Conservation (phyloP, 2,113 vertebrate genomes). For the Fregetta grallaria region DNA sequence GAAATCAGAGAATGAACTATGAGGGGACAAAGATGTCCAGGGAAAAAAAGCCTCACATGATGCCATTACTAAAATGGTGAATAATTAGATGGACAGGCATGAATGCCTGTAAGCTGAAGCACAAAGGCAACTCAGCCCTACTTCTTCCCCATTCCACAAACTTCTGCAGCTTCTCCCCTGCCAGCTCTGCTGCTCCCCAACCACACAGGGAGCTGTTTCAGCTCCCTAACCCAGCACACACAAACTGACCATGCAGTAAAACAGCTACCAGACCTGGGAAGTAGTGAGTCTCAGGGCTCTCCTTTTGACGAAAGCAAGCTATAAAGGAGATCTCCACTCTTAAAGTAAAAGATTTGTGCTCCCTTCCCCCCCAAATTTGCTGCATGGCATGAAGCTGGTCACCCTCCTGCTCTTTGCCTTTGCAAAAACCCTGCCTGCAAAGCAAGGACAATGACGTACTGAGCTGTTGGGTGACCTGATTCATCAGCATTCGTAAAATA, state of each 20-base stretch:
- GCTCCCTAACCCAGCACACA: not conserved
- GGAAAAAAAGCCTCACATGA: not conserved
- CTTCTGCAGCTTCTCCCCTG: not conserved
- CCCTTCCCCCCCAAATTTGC: not conserved
- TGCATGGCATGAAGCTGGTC: not conserved
- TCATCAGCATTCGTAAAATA: constrained; percentile 19
- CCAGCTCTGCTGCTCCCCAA: not conserved
- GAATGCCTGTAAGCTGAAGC: not conserved
- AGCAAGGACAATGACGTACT: not conserved
- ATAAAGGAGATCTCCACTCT: not conserved
- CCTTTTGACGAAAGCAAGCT: not conserved
- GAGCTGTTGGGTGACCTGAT: not conserved
- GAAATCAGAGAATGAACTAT: not conserved
- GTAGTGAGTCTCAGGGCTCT: not conserved
- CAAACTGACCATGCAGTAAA: not conserved
- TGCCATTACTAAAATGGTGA: not conserved
- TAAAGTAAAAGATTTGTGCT: not conserved
- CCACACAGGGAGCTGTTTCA: not conserved
- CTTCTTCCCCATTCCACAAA: not conserved
- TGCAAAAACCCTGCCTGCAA: not conserved
- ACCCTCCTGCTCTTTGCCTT: not conserved
- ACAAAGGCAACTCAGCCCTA: not conserved
- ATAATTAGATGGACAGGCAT: not conserved
- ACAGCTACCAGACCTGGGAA: not conserved
- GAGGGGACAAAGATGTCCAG: not conserved